Evolutionary conservation across 2,888 invertebrate genomes (phyloP).

Genomic region (Meteorus colon): DNA sequence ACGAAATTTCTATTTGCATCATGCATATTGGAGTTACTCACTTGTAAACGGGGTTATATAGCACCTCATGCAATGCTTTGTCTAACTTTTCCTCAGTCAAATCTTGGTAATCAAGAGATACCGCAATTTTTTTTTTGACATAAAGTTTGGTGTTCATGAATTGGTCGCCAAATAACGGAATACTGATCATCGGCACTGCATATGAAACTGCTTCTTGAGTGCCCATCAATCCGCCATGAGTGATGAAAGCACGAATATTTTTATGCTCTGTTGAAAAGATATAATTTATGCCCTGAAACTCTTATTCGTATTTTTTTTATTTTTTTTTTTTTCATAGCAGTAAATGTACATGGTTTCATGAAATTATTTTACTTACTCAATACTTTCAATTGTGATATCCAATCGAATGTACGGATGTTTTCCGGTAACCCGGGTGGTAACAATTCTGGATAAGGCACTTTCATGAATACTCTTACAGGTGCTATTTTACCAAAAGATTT

Average conservation of each 20-base stretch:
- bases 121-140: slow-evolving; percentile 55
- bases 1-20: slow-evolving; percentile 41
- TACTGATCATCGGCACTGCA: slow-evolving; percentile 60
- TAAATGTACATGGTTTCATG: background rate
- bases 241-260: slow-evolving; percentile 66
- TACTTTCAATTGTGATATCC: slow-evolving; percentile 62
- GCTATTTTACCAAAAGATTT: slow-evolving; percentile 57
- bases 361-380: slow-evolving; percentile 51
- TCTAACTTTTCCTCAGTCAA: slow-evolving; percentile 58
- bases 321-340: background rate
- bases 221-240: slow-evolving; percentile 61
- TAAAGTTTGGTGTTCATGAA: slow-evolving; percentile 57
- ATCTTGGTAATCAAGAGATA: slow-evolving; percentile 51
- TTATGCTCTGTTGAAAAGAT: slow-evolving; percentile 58
- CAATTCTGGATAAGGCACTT: slow-evolving; percentile 47
- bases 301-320: background rate
- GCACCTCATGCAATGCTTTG: slow-evolving; percentile 57
- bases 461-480: slow-evolving; percentile 60
- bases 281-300: background rate
- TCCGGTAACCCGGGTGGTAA: slow-evolving; percentile 57
- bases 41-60: slow-evolving; percentile 62
- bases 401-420: slow-evolving; percentile 56
- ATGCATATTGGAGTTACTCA: slow-evolving; percentile 32
- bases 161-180: slow-evolving; percentile 60
- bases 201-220: slow-evolving; percentile 56